phyloP scores from a whole-genome alignment of 2,888 invertebrate species.

The Epinotia bilunana region DNA sequence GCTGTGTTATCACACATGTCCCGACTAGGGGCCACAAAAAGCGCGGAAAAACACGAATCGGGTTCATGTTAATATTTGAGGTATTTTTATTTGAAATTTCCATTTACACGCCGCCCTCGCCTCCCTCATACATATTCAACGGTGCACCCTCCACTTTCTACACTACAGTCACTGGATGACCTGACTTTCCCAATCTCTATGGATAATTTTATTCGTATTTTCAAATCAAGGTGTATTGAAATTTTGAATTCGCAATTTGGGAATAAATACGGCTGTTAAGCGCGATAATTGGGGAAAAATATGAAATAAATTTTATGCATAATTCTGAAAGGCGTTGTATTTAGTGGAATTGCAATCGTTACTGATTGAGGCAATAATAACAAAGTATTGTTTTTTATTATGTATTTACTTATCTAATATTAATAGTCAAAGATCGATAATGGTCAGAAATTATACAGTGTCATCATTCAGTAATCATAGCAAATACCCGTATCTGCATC shows the following conservation, averaged over 20 bases:
- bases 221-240: constrained; percentile 40
- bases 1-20: constrained; percentile 74
- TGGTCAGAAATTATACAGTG: too few relatives aligned
- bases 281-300: neutral
- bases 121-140: constrained; percentile 87
- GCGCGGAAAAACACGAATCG: constrained; percentile 79
- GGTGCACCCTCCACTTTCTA: constrained; percentile 85
- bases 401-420: neutral
- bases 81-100: constrained; percentile 85
- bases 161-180: constrained; percentile 53
- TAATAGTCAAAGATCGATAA: too few relatives aligned
- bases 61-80: constrained; percentile 84
- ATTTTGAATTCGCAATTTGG: constrained; percentile 23
- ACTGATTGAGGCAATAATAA: neutral
- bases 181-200: constrained; percentile 67
- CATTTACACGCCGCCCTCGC: constrained; percentile 76
- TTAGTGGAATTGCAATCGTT: too few relatives aligned
- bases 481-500: too few relatives aligned
- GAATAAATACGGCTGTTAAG: constrained; percentile 6
- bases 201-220: constrained; percentile 41
- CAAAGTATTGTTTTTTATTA: neutral
- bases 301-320: neutral
- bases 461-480: too few relatives aligned
- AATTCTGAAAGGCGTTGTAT: too few relatives aligned
- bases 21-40: constrained; percentile 61